These are phyloP conservation scores for Marmota flaviventris DNA, from an alignment of 2,113 vertebrate species.

Conservation along the genomic window DNA sequence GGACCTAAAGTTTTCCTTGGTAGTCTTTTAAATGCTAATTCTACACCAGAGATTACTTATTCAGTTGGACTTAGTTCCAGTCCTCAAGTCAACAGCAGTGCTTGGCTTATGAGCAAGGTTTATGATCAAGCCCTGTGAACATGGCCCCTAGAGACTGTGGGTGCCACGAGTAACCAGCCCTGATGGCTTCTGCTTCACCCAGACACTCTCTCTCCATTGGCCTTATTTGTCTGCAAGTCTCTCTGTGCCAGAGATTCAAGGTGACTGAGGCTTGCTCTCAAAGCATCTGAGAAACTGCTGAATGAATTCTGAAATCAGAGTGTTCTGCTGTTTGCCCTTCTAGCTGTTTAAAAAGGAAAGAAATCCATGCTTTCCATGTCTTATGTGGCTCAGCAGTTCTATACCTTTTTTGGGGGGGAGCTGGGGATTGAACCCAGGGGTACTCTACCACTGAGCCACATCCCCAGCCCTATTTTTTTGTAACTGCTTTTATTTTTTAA, in stretches of 20 bases:
- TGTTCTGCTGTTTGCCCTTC: constrained; percentile 37
- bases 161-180: background rate
- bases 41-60: background rate
- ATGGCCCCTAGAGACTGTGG: constrained; percentile 8
- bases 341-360: constrained; percentile 47
- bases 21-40: constrained; percentile 12
- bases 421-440: too few species aligned
- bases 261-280: background rate
- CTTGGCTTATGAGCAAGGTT: background rate
- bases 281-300: constrained; percentile 45
- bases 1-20: constrained; percentile 44
- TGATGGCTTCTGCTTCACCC: background rate
- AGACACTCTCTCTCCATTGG: background rate
- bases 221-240: constrained; percentile 44
- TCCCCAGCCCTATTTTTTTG: too few species aligned
- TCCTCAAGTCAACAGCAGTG: constrained; percentile 31
- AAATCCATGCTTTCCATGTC: background rate
- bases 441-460: too few species aligned
- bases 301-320: constrained; percentile 41
- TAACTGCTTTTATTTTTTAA: too few species aligned
- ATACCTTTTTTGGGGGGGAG: too few species aligned
- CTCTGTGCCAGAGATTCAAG: constrained; percentile 12
- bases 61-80: background rate
- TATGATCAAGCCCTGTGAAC: constrained; percentile 11
- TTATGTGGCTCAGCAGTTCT: background rate